phyloP scores from a whole-genome alignment of 2,113 vertebrate genomes.

The Myotis yumanensis region DNA sequence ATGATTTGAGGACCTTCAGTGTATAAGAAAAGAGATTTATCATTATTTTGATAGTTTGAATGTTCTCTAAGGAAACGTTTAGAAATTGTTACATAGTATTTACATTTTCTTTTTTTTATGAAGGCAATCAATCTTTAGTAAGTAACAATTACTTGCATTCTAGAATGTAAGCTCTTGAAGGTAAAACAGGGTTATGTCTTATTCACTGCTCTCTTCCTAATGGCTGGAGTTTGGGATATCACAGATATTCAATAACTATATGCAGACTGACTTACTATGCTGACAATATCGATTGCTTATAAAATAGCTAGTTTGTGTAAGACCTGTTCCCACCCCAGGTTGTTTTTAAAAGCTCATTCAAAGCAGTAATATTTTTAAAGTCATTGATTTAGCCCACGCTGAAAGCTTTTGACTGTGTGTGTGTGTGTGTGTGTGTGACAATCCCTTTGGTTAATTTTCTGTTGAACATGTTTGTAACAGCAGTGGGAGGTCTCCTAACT shows the following conservation, averaged over 20 bases:
- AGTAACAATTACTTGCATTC: not conserved
- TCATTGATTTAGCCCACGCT: not conserved
- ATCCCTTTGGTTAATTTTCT: not conserved
- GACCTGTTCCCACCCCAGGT: not conserved
- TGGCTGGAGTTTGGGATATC: not conserved
- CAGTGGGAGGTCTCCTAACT: not conserved
- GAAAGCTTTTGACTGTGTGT: not conserved
- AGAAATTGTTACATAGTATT: not conserved
- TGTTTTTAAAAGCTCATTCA: not conserved
- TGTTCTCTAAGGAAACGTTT: constrained; percentile 3
- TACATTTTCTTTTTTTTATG: constrained; percentile 7
- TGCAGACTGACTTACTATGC: not conserved
- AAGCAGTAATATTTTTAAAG: not conserved
- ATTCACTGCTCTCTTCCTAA: not conserved
- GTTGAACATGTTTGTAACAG: not conserved
- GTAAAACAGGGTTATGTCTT: not conserved
- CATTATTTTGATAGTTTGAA: not conserved
- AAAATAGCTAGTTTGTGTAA: not conserved
- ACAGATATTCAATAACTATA: not conserved
- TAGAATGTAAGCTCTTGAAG: not conserved
- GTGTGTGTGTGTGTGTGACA: not conserved
- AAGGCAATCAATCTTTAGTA: constrained; percentile 1
- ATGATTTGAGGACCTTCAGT: not conserved
- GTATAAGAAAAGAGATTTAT: not conserved
- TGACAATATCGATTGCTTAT: not conserved